Conservation (phyloP, 2,113 vertebrate species). For the Hyperopisus bebe region DNA sequence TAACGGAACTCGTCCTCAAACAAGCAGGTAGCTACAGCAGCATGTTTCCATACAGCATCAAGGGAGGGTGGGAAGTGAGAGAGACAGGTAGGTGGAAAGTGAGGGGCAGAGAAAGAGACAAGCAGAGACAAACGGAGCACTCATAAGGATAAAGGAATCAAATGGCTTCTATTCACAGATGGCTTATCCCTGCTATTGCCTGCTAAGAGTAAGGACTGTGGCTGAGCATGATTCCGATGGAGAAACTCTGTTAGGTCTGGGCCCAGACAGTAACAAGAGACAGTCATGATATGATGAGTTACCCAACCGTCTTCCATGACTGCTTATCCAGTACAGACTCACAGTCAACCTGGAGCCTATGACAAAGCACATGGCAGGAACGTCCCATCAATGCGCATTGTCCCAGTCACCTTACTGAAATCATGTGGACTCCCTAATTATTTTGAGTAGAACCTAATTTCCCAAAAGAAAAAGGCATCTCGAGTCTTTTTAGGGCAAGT, state of each 20-base stretch:
- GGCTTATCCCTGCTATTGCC: background rate
- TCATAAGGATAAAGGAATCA: background rate
- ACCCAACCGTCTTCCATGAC: background rate
- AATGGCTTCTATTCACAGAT: background rate
- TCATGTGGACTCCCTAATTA: background rate
- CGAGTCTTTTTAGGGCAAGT: background rate
- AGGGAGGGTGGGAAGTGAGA: background rate
- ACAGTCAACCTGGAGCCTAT: background rate
- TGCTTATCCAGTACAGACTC: background rate
- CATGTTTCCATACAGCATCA: background rate
- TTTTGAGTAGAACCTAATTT: background rate
- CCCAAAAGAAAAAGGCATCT: background rate
- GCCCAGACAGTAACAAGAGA: background rate
- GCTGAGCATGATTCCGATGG: background rate
- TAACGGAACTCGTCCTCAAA: constrained; percentile 15
- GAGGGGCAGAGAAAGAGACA: background rate
- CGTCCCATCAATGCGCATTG: background rate
- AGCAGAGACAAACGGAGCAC: background rate
- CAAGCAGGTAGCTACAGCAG: background rate
- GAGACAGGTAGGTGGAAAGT: background rate
- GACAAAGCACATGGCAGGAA: background rate
- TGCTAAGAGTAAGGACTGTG: background rate
- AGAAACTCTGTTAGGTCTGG: background rate
- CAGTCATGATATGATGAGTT: background rate
- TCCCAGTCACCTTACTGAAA: background rate